These are phyloP conservation scores for Diplosoma virens DNA, from an alignment of 23 tunicate species.

Conservation along the genomic window DNA sequence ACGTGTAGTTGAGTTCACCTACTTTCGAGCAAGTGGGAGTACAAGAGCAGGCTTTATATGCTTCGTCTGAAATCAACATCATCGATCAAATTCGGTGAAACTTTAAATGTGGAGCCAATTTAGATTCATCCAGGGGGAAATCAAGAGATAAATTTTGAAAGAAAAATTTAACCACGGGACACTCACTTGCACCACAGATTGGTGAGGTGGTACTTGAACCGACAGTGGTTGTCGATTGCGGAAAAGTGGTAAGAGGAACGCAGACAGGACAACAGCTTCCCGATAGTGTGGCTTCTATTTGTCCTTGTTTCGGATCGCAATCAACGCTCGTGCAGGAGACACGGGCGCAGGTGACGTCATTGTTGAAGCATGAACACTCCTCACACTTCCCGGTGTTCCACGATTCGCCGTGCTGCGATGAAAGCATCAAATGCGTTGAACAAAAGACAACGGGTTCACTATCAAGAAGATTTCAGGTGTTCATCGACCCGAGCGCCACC, in stretches of 20 bases:
- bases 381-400: constrained; percentile 75
- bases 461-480: too few species aligned
- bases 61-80: constrained; percentile 71
- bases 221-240: constrained; percentile 9
- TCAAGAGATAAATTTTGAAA: too few species aligned
- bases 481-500: background rate
- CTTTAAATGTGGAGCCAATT: too few species aligned
- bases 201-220: constrained; percentile 16
- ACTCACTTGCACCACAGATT: constrained; percentile 51
- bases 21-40: constrained; percentile 49
- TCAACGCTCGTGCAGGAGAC: constrained; percentile 28
- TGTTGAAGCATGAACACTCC: constrained; percentile 80
- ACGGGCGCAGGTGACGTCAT: constrained; percentile 45
- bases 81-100: too few species aligned
- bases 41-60: constrained; percentile 63
- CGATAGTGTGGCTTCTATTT: constrained; percentile 40
- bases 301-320: constrained; percentile 56
- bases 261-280: constrained; percentile 82
- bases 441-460: too few species aligned
- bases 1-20: constrained; percentile 11
- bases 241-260: constrained; percentile 62
- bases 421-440: too few species aligned
- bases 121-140: too few species aligned
- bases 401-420: constrained; percentile 58
- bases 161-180: too few species aligned